A percentile compares a stretch with the other conserved stretches of the same genome.
These are phyloP conservation scores for Chascanopsetta lugubris DNA, from an alignment of 2,113 vertebrate genomes.

Conservation along the genomic window DNA sequence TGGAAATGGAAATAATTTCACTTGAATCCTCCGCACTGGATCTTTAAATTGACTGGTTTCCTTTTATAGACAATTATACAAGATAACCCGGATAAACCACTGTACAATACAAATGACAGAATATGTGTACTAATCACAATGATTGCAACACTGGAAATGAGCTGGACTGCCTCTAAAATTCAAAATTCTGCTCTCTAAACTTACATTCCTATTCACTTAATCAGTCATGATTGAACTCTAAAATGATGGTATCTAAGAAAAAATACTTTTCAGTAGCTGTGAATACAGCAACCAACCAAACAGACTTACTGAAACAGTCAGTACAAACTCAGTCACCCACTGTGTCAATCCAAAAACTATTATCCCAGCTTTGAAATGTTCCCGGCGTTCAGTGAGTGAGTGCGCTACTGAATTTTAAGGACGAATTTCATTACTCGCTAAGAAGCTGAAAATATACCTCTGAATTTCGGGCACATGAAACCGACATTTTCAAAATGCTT, in stretches of 20 bases:
- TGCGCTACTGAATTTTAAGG: neutral
- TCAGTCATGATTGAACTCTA: neutral
- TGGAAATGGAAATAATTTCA: too few species aligned
- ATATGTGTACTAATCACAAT: too few species aligned
- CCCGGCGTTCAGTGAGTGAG: constrained; percentile 39
- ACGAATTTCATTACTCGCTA: constrained; percentile 18
- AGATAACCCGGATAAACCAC: too few species aligned
- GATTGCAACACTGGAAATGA: too few species aligned
- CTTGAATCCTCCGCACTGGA: too few species aligned
- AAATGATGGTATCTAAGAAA: neutral
- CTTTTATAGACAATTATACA: too few species aligned
- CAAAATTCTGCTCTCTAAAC: neutral
- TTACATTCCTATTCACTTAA: neutral
- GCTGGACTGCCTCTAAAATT: constrained; percentile 13
- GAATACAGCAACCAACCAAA: neutral
- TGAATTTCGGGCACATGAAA: constrained; percentile 22
- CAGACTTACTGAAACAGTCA: constrained; percentile 1
- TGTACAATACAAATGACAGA: too few species aligned
- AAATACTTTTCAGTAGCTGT: neutral
- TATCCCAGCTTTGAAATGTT: neutral
- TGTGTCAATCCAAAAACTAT: constrained; percentile 7
- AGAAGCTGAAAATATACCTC: neutral
- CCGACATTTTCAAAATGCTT: constrained; percentile 20
- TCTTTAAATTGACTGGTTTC: too few species aligned
- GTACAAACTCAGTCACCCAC: constrained; percentile 1